These are phyloP conservation scores for Tigriopus japonicus DNA, from an alignment of 1,140 invertebrate species.

Conservation along the genomic window DNA sequence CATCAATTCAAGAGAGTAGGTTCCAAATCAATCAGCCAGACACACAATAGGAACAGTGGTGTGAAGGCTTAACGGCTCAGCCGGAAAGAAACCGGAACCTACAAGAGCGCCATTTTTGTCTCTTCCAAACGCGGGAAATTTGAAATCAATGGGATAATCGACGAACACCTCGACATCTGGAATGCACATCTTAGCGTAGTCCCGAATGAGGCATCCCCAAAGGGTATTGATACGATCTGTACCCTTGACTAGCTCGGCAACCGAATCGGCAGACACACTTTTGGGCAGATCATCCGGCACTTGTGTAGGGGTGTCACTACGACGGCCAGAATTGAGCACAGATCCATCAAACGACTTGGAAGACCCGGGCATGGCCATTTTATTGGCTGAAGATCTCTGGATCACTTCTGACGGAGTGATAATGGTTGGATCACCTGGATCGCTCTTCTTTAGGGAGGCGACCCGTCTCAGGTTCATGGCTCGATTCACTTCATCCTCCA, in stretches of 20 bases:
- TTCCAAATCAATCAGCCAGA: no score
- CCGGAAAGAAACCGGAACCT: conserved; percentile 10
- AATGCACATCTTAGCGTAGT: conserved; percentile 14
- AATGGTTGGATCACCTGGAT: not conserved
- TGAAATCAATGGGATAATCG: conserved; percentile 10
- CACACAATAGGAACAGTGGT: no score
- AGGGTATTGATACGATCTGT: conserved; percentile 9
- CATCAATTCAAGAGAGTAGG: no score
- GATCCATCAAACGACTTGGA: not conserved
- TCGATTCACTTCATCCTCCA: conserved; percentile 2
- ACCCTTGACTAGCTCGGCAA: not conserved
- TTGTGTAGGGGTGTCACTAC: no score
- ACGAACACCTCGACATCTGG: conserved; percentile 8
- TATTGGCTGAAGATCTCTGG: no score
- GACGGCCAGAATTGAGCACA: no score
- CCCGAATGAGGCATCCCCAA: conserved; percentile 8
- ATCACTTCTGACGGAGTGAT: no score
- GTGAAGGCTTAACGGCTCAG: not conserved
- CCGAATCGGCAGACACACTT: not conserved
- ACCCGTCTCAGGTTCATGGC: not conserved
- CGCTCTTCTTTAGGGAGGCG: not conserved
- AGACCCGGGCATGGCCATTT: not conserved
- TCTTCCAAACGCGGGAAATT: conserved; percentile 3
- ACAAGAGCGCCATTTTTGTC: not conserved
- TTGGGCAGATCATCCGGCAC: not conserved